Conservation (phyloP, 2,113 vertebrate species). For the Zosterops lateralis region DNA sequence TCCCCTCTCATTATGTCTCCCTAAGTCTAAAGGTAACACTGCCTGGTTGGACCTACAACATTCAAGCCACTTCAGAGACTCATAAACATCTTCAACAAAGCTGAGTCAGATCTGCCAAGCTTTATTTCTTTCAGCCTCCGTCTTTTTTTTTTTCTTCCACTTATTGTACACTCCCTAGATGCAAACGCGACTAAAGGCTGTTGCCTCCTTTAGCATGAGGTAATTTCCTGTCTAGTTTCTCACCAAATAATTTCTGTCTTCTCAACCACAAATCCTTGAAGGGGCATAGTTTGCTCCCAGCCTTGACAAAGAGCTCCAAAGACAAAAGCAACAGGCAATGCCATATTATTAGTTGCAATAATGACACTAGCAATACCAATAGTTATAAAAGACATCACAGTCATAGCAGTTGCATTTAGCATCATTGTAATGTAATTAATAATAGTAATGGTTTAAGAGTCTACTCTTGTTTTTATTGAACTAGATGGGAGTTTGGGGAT, state of each 20-base stretch:
- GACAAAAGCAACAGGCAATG: background rate
- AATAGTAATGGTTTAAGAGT: background rate
- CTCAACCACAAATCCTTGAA: slow-evolving; percentile 6
- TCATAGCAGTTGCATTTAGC: background rate
- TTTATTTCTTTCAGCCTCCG: slow-evolving; percentile 4
- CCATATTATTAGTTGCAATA: background rate
- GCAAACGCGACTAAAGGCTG: slow-evolving; percentile 17
- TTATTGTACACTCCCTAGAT: slow-evolving; percentile 27
- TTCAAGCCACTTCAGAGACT: background rate
- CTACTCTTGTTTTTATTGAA: background rate
- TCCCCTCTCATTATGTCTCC: background rate
- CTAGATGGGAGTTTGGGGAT: background rate
- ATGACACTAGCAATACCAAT: accelerated
- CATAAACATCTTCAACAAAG: background rate
- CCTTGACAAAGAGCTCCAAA: background rate
- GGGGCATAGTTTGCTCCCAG: background rate
- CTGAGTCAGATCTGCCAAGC: background rate
- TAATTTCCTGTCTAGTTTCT: slow-evolving; percentile 31
- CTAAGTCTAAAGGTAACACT: background rate
- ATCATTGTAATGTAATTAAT: background rate
- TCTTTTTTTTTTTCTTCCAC: background rate
- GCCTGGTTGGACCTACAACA: background rate
- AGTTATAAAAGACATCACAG: background rate
- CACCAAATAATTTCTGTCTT: background rate
- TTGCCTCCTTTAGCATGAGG: slow-evolving; percentile 11